A percentile compares a stretch with the other conserved stretches of the same genome.
Evolutionary conservation across 2,888 invertebrate genomes (phyloP).

Genomic region (Spatulosminthurus flaviceps): DNA sequence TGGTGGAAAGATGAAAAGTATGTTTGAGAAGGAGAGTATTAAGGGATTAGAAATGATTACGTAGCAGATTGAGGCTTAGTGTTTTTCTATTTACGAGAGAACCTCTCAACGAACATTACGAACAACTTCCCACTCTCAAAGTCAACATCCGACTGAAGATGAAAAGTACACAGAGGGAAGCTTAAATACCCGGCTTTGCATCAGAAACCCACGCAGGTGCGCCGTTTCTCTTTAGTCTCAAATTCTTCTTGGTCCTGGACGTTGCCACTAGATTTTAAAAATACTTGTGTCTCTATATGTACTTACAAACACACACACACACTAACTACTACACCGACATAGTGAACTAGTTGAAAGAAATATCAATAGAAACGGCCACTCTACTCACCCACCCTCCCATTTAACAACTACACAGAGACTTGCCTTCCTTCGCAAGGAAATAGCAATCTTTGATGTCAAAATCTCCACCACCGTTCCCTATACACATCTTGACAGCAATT

Average conservation of each 20-base stretch:
- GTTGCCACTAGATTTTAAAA: not conserved
- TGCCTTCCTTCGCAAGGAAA: not conserved
- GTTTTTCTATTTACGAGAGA: no score
- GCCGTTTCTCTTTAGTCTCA: not conserved
- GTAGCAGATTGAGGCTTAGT: no score
- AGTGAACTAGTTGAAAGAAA: no score
- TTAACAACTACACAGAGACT: no score
- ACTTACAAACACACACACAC: no score
- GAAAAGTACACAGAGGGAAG: not conserved
- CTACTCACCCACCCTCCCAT: no score
- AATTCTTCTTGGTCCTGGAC: not conserved
- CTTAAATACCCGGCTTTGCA: not conserved
- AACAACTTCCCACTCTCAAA: not conserved
- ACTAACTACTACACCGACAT: no score
- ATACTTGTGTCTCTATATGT: not conserved
- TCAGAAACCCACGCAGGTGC: not conserved
- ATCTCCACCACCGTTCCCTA: slow-evolving; percentile 5
- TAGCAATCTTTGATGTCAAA: slow-evolving; percentile 9
- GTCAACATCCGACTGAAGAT: slow-evolving; percentile 14
- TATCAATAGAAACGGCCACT: no score
- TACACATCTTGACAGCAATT: not conserved
- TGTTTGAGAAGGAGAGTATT: no score
- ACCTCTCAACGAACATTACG: no score
- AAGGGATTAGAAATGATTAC: no score
- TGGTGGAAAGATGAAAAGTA: no score